A percentile compares a stretch with the other conserved stretches of the same genome.
These are phyloP conservation scores for Nasonovia ribisnigri DNA, from an alignment of 2,888 invertebrate species.

Conservation along the genomic window DNA sequence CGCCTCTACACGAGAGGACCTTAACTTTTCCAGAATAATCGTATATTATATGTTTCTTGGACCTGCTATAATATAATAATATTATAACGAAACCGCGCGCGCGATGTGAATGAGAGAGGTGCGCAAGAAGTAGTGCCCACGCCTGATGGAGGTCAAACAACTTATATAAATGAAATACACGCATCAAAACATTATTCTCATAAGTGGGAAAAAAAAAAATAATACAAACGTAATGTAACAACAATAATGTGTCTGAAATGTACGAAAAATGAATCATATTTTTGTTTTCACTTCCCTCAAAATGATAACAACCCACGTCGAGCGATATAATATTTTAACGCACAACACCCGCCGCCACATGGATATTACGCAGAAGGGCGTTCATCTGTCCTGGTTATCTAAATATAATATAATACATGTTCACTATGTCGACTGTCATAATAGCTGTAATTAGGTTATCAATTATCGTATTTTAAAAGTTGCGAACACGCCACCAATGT, in stretches of 20 bases:
- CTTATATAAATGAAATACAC: conserved; percentile 42
- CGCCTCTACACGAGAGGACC: not conserved
- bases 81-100: conserved; percentile 27
- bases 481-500: not conserved
- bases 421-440: not conserved
- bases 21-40: not conserved
- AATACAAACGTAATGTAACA: conserved; percentile 3
- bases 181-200: conserved; percentile 20
- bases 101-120: conserved; percentile 21
- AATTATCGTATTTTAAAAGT: not conserved
- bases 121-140: conserved; percentile 43
- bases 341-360: not conserved
- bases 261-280: conserved; percentile 11
- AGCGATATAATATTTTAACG: not conserved
- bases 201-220: conserved; percentile 41
- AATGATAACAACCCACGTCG: conserved; percentile 11
- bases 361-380: conserved; percentile 39
- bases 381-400: conserved; percentile 33
- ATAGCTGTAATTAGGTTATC: not conserved
- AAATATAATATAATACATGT: not conserved
- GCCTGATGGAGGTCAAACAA: conserved; percentile 60
- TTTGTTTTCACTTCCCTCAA: not conserved
- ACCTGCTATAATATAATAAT: not conserved
- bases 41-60: not conserved
- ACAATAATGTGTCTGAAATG: conserved; percentile 11